Conservation (phyloP, 1,140 invertebrate genomes). For the Drosophila trapezifrons region DNA sequence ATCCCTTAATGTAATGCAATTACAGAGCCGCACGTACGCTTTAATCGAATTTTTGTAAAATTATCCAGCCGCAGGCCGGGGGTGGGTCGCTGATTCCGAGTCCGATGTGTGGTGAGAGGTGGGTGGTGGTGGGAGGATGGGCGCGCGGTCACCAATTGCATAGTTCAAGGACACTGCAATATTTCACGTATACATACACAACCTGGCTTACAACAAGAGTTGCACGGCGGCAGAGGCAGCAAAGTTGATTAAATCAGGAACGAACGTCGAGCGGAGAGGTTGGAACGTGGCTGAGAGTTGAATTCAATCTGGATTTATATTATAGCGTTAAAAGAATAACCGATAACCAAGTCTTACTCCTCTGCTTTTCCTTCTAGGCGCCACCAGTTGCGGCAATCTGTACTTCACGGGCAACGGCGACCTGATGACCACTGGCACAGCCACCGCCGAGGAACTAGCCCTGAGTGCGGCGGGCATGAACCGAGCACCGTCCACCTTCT, state of each 20-base stretch:
- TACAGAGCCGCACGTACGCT: constrained; percentile 47
- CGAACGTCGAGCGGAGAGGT: constrained; percentile 52
- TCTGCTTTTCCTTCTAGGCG: constrained; percentile 47
- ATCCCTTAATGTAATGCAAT: constrained; percentile 71
- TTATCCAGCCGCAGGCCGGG: constrained; percentile 53
- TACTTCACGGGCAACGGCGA: constrained; percentile 82
- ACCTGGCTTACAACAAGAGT: constrained; percentile 32
- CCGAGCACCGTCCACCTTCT: constrained; percentile 87
- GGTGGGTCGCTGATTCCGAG: constrained; percentile 39
- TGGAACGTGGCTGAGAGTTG: neutral
- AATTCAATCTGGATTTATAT: neutral
- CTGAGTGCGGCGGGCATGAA: constrained; percentile 69
- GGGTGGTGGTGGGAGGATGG: constrained; percentile 22
- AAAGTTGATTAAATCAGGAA: constrained; percentile 66
- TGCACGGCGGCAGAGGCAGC: constrained; percentile 41
- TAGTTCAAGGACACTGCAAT: constrained; percentile 81
- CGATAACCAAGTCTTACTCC: neutral
- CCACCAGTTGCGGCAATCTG: constrained; percentile 79
- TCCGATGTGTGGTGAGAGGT: constrained; percentile 20
- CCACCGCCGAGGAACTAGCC: constrained; percentile 77
- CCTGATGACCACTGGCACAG: constrained; percentile 75
- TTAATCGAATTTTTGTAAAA: constrained; percentile 76
- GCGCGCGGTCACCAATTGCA: constrained; percentile 65
- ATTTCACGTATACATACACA: constrained; percentile 75
- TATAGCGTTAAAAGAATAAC: neutral